Evolutionary conservation across 2,797 vertebrate genomes (phyloP), one percentile per base, ranked within the genome.

Genomic region (Lindbergichthys nudifrons): DNA sequence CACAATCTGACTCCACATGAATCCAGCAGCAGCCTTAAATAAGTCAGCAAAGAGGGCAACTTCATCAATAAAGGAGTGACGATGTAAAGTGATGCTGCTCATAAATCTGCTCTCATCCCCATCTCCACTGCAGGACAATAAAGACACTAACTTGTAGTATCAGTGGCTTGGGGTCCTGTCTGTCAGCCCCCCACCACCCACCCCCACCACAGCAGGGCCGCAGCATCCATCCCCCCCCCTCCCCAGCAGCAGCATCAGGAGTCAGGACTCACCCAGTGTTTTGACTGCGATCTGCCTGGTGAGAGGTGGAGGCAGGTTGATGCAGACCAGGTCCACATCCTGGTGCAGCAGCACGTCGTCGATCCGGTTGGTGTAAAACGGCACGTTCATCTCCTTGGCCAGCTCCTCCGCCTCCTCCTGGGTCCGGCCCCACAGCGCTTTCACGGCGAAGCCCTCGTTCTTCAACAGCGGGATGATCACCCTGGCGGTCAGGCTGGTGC

Each of bases 361-460:
- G 79, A 99, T 99, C 87, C 97, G 95, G 95, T 95, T 98, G 58
- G 98, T 99, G 91, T 97, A 97, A 87, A 98, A 99, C 10, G 97
- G 96, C 2, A 99, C 97, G 91, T 96, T 95, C 98, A 99, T 98
- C 92, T 99, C 98, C 92, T 95, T 95, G 81, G 98, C 98, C 89
- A 99, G 96, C 93, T 98, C 97, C 96, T 99, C 98, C 75, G 98
- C 98, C 92, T 99, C 97, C 90, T 99, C 98, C 84, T 94, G 96
- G 39, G 97, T 99, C 80, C 97, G 96, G 83, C 97, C 98, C 98
- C 98, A 99, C 77, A 99, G 94, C 75, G 98, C 98, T 75, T 96
- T 97, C 56, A 99, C 98, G 9, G 96, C 91, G 92, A 99, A 99
- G 64, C 98, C 98, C 85, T 98, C 97, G 61, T 95, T 96, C 94